These are phyloP conservation scores for Hyposmocoma kahamanoa DNA, from an alignment of 1,140 invertebrate species.

Conservation along the genomic window DNA sequence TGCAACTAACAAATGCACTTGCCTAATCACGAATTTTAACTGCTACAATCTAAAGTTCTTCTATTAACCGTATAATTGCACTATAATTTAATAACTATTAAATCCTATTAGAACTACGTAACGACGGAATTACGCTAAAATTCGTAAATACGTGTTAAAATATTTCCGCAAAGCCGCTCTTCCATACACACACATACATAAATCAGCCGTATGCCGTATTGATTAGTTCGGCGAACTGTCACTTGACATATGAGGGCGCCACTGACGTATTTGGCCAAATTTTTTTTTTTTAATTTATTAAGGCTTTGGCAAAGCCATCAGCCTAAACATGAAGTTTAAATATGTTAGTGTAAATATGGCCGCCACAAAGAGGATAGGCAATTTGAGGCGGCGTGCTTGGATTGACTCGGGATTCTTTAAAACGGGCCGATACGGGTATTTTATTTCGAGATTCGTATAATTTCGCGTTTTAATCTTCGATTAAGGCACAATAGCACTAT, in stretches of 20 bases:
- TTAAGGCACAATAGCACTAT: too few species aligned
- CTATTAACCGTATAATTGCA: not conserved
- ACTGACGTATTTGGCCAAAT: not conserved
- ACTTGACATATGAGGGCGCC: not conserved
- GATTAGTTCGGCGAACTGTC: not conserved
- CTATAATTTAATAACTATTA: not conserved
- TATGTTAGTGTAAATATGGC: not conserved
- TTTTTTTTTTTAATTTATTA: too few species aligned
- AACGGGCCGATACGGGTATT: not conserved
- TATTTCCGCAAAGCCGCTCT: not conserved
- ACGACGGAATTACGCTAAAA: not conserved
- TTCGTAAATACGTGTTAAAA: not conserved
- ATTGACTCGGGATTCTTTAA: not conserved
- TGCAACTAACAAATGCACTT: not conserved
- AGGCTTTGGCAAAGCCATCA: not conserved
- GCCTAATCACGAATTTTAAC: not conserved
- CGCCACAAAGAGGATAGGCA: too few species aligned
- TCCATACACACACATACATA: not conserved
- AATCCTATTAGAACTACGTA: not conserved
- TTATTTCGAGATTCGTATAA: not conserved
- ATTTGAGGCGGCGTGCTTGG: too few species aligned
- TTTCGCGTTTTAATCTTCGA: too few species aligned
- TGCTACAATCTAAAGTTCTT: conserved; percentile 1
- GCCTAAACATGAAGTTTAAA: not conserved
- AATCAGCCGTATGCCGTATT: too few species aligned